Conservation (phyloP, 23 tunicate genomes). For the Aplidium turbinatum region DNA sequence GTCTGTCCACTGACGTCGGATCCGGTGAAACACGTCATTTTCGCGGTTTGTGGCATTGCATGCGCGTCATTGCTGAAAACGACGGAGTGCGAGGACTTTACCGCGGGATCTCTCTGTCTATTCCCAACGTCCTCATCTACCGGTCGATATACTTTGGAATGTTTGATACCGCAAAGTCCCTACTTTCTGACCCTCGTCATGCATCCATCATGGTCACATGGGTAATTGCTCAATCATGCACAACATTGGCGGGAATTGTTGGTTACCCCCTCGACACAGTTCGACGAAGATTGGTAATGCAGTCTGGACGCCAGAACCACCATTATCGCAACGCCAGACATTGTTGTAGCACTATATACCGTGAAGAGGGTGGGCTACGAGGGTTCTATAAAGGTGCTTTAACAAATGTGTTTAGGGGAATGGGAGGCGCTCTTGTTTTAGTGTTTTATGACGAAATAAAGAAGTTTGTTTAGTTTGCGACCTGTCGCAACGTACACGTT, state of each 20-base stretch:
- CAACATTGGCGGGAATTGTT: conserved; percentile 70
- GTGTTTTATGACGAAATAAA: conserved; percentile 78
- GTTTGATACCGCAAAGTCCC: conserved; percentile 65
- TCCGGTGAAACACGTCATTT: conserved; percentile 51
- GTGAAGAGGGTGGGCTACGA: conserved; percentile 60
- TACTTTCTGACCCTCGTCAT: conserved; percentile 3
- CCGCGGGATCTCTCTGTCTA: conserved; percentile 59
- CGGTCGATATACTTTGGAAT: conserved; percentile 73
- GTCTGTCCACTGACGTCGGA: conserved; percentile 72
- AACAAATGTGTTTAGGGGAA: conserved; percentile 71
- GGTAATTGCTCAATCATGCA: conserved; percentile 54
- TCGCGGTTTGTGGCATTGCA: conserved; percentile 47
- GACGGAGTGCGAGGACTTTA: conserved; percentile 42
- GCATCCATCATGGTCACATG: conserved; percentile 38
- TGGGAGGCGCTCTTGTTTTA: conserved; percentile 77
- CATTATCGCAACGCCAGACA: conserved; percentile 34
- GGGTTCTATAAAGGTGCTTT: conserved; percentile 73
- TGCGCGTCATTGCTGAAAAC: conserved; percentile 20
- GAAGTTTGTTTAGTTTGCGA: too few species aligned
- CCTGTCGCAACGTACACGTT: too few species aligned
- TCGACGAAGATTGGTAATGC: conserved; percentile 78
- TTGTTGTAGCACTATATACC: conserved; percentile 45
- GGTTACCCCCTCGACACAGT: conserved; percentile 81
- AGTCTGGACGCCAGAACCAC: conserved; percentile 45
- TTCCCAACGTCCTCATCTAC: conserved; percentile 64